Evolutionary conservation across 2,797 vertebrate species (phyloP), one percentile per base, ranked within the genome.

Genomic region (Sebastes steindachneri): DNA sequence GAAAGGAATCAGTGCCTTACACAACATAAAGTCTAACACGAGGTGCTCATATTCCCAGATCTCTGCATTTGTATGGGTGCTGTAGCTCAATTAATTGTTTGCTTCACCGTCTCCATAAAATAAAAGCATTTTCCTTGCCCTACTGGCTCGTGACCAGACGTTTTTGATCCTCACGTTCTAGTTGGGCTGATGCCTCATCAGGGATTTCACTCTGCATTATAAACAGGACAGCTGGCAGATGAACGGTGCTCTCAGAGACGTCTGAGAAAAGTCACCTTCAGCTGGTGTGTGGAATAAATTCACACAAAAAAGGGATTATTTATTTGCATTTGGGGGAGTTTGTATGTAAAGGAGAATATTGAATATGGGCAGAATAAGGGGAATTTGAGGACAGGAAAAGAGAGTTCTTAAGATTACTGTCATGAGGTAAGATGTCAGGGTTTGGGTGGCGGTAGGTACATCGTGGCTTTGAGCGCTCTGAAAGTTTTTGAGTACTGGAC

Each of bases 221-320:
- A 87, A 94, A 86, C 60, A 85, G 82, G 83, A 90, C 80, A 89
- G 88, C 84, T 86, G 77, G 83, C 84, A 75, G 79, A 85, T 41
- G 74, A 87, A 75, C 33, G 70, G 31, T 15, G 70, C 79, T 78
- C 68, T 79, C 45, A 9, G 60, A 69, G 80, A 72, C 41, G 25
- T 58, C 68, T 65, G 75, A 25, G 23, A 80, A 67, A 78, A 83
- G 80, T 86, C 79, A 87, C 85, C 87, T 90, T 89, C 80, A 83
- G 74, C 68, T 63, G 7, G 28, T 66, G 70, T 25, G 65, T 73
- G 45, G 14, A 73, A 62, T 9, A 9, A 9, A 79, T 67, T 37
- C 48, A 37, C 4, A 15, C 17, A 74, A 53, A 58, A 66, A 73
- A 63, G 25, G 33, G 48, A 63, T 83, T 62, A 79, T 79, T 60